phyloP scores from a whole-genome alignment of 1,140 invertebrate genomes.

The Coboldia fuscipes region DNA sequence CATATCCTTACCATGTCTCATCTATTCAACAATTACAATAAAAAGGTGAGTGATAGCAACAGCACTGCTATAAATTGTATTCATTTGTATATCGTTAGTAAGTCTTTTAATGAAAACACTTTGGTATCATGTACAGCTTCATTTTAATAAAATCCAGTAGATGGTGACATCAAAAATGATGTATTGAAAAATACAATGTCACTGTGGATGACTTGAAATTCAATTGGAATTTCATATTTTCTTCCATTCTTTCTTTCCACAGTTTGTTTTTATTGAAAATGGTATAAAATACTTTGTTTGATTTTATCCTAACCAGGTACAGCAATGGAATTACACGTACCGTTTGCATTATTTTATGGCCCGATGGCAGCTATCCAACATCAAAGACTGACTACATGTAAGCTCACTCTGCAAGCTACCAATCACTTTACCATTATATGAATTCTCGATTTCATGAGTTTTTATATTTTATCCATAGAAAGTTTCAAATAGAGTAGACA shows the following conservation, averaged over 20 bases:
- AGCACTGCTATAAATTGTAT: slow-evolving; percentile 4
- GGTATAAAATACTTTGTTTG: neutral
- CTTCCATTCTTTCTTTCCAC: neutral
- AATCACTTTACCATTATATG: neutral
- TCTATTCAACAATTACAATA: slow-evolving; percentile 57
- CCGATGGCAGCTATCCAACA: slow-evolving; percentile 32
- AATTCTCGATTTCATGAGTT: neutral
- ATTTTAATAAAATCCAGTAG: neutral
- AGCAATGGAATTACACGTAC: slow-evolving; percentile 28
- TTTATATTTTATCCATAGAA: neutral
- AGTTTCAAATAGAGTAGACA: neutral
- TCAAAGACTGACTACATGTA: slow-evolving; percentile 34
- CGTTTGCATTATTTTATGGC: slow-evolving; percentile 40
- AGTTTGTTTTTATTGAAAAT: no score
- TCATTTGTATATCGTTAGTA: slow-evolving; percentile 2
- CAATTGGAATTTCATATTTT: neutral
- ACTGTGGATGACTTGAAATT: neutral
- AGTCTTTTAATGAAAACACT: no score
- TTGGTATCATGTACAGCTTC: neutral
- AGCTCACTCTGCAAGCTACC: slow-evolving; percentile 11
- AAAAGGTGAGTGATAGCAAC: slow-evolving; percentile 38
- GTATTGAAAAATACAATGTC: neutral
- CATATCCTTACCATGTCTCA: slow-evolving; percentile 56
- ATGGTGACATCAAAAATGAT: neutral
- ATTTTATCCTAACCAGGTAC: slow-evolving; percentile 18